Percentiles rank a stretch among this genome's conserved stretches.
Conservation (phyloP, 2,113 vertebrate species). For the Mystacornis crossleyi region DNA sequence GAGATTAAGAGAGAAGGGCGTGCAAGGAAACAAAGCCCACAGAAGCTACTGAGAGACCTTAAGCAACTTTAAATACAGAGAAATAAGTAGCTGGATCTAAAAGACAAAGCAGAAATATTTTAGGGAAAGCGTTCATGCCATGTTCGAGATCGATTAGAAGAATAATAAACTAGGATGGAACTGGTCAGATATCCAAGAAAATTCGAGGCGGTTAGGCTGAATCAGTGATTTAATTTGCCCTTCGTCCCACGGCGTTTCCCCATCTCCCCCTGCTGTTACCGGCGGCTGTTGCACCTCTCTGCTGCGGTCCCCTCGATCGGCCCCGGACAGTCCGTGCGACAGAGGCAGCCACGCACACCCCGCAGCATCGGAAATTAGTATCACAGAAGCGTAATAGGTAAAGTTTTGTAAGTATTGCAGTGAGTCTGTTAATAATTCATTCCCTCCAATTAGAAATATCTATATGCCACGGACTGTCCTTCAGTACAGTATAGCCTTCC, state of each 20-base stretch:
- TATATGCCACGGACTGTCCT: not conserved
- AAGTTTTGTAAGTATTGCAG: not conserved
- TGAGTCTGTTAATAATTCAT: not conserved
- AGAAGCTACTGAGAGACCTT: not conserved
- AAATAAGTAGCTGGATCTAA: not conserved
- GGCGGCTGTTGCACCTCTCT: not conserved
- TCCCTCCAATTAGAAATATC: not conserved
- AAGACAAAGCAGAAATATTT: not conserved
- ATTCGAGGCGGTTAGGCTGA: not conserved
- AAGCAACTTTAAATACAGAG: not conserved
- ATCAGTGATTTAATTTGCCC: no score
- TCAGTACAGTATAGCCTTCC: not conserved
- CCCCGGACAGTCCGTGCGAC: rapidly evolving
- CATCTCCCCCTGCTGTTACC: not conserved
- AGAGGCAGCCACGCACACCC: not conserved
- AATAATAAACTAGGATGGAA: not conserved
- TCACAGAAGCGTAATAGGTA: not conserved
- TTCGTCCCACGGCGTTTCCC: not conserved
- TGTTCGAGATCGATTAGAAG: not conserved
- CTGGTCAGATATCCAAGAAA: not conserved
- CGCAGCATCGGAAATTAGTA: not conserved
- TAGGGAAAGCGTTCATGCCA: not conserved
- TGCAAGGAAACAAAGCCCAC: not conserved
- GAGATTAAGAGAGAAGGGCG: not conserved
- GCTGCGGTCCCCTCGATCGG: not conserved